Evolutionary conservation across 2,113 vertebrate species (phyloP).

Genomic region (Pseudorasbora parva): DNA sequence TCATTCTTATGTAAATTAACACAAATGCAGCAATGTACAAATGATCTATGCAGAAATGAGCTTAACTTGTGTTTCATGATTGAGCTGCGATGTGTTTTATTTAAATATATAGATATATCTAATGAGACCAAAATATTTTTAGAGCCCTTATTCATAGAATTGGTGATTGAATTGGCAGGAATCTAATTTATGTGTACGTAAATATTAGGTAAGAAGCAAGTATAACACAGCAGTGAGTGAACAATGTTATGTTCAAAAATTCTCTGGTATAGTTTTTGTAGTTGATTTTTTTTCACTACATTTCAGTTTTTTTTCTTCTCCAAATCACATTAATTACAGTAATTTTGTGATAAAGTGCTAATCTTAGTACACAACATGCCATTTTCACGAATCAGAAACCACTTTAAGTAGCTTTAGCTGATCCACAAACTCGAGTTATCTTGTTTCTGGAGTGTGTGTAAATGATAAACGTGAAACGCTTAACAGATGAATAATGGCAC

Average conservation of each 20-base stretch:
- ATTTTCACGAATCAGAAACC: conserved; percentile 1
- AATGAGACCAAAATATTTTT: conserved; percentile 71
- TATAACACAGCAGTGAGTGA: not conserved
- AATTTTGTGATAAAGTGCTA: not conserved
- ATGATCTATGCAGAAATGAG: not conserved
- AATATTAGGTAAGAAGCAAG: not conserved
- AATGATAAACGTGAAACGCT: not conserved
- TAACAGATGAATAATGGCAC: not conserved
- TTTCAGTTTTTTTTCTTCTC: not conserved
- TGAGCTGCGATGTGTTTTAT: not conserved
- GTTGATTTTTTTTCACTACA: not conserved
- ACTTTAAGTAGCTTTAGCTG: not conserved
- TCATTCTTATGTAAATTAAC: not conserved
- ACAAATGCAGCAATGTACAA: not conserved
- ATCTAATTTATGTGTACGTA: not conserved
- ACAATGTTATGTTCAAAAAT: not conserved
- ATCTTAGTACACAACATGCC: not conserved
- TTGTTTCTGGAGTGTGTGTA: not conserved
- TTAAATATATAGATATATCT: not conserved
- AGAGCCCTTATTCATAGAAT: conserved; percentile 49
- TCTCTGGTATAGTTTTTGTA: conserved; percentile 16
- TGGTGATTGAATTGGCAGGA: not conserved
- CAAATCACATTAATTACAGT: not conserved
- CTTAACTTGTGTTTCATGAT: not conserved
- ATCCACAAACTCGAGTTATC: not conserved